Evolutionary conservation across 64 coral and sea anemone genomes (phyloP), one percentile per base, ranked within the genome.

Genomic region (Montipora sp.): DNA sequence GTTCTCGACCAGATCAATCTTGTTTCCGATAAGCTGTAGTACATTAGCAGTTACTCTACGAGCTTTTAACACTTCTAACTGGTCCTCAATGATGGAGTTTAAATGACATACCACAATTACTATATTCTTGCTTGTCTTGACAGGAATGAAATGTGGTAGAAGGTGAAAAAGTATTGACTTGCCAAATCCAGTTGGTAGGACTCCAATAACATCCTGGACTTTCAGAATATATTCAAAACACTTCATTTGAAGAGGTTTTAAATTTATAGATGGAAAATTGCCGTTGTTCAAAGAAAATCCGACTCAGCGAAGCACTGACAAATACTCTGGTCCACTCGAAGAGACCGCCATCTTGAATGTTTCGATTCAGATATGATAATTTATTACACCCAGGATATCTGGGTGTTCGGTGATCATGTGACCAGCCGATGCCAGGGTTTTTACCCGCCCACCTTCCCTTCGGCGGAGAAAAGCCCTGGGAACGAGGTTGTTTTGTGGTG

Each of bases 381-480:
- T 51, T 82, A 73, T 18, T 51, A 81, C 65, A 83, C 90, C 78
- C 90, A 91, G 63, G 15, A 83, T 82, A 48, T 75, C 16, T 82
- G 80, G 47, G 80, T 86, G 73, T 76, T 78, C 83, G 48, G 59
- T 47, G 47, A 22, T 83, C 63, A 91, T 51, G 59, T 92, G 90
- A 92, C 22, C 90, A 0, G 80, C 80, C 78, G 51, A 86, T 75
- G 49, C 90, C 90, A 92, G 90, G 90, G 81, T 18, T 57, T 60
- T 55, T 83, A 77, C 61, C 78, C 78, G 36, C 89, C 77, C 78
- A 10, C 14, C 53, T 53, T 7, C 23, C 16, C 7, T 0, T 77
- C 16, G 14, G 13, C 20, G 18, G 43, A 21, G 87, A 66, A 87
- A 87, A 87, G 67, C 44, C 85, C 63, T 73, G 70, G 49, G 70